Percentiles rank a stretch among this genome's conserved stretches.
phyloP scores from a whole-genome alignment of 1,140 invertebrate species.

The Drosophila subpulchrella region DNA sequence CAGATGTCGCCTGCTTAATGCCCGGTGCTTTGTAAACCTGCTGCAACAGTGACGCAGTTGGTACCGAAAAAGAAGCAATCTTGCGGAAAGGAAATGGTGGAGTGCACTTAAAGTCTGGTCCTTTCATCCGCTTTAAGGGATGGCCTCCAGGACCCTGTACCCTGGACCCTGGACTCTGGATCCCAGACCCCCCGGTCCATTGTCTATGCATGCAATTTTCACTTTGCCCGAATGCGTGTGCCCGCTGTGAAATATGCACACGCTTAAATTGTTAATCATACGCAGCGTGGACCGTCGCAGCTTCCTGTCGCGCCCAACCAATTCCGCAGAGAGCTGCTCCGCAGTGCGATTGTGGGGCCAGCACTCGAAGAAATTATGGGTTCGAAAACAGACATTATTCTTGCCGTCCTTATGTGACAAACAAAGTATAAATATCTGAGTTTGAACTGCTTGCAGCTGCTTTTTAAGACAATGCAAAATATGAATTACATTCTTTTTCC shows the following conservation, averaged over 20 bases:
- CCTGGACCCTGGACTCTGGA: no score
- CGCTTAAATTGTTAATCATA: constrained; percentile 77
- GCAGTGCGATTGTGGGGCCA: constrained; percentile 11
- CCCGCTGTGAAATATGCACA: constrained; percentile 63
- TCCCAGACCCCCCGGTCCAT: constrained; percentile 5
- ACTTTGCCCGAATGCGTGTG: constrained; percentile 46
- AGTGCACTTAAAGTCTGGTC: constrained; percentile 22
- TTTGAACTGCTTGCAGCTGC: neutral
- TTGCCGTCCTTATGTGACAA: neutral
- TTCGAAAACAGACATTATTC: constrained; percentile 7
- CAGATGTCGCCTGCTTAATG: constrained; percentile 41
- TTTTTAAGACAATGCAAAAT: neutral
- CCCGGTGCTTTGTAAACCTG: constrained; percentile 45
- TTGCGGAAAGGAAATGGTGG: neutral
- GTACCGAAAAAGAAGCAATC: constrained; percentile 1
- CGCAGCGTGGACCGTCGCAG: constrained; percentile 58
- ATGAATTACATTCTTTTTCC: neutral
- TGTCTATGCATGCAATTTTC: constrained; percentile 61
- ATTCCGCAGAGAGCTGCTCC: constrained; percentile 30
- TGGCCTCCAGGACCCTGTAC: neutral
- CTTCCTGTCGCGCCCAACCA: constrained; percentile 40
- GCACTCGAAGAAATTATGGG: constrained; percentile 35
- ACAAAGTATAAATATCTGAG: neutral
- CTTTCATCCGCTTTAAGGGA: constrained; percentile 31
- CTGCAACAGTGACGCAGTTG: constrained; percentile 29